These are phyloP conservation scores for Rhabdomys pumilio DNA, from an alignment of 2,797 vertebrate genomes.

Conservation along the genomic window DNA sequence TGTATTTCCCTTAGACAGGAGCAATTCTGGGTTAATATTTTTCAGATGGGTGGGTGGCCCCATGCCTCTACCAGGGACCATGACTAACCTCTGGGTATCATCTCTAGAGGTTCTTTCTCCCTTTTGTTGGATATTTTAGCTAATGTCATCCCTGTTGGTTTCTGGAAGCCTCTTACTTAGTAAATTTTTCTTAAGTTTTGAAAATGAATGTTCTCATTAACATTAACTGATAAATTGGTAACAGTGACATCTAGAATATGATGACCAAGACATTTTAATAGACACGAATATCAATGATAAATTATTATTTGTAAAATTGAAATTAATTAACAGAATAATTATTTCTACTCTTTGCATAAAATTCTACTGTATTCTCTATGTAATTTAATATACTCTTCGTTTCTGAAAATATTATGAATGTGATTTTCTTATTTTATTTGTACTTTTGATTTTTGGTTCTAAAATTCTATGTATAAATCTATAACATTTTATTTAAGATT, in stretches of 20 bases:
- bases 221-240: not conserved
- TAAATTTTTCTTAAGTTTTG: not conserved
- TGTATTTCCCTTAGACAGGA: not conserved
- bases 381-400: not conserved
- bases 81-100: no score
- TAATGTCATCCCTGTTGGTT: no score
- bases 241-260: not conserved
- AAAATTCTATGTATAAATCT: not conserved
- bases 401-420: not conserved
- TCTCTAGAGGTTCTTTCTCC: no score
- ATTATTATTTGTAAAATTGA: not conserved
- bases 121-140: no score
- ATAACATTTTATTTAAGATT: not conserved
- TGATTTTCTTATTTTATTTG: not conserved
- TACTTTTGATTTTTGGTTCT: not conserved
- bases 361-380: not conserved
- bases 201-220: not conserved
- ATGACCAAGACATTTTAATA: not conserved
- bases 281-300: not conserved
- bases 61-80: not conserved
- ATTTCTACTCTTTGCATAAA: not conserved
- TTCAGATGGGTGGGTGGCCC: not conserved
- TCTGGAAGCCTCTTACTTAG: no score
- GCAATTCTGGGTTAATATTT: not conserved
- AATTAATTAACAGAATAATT: constrained; percentile 10